Evolutionary conservation across 2,888 invertebrate species (phyloP).

Genomic region (Caenorhabditis imperialis): DNA sequence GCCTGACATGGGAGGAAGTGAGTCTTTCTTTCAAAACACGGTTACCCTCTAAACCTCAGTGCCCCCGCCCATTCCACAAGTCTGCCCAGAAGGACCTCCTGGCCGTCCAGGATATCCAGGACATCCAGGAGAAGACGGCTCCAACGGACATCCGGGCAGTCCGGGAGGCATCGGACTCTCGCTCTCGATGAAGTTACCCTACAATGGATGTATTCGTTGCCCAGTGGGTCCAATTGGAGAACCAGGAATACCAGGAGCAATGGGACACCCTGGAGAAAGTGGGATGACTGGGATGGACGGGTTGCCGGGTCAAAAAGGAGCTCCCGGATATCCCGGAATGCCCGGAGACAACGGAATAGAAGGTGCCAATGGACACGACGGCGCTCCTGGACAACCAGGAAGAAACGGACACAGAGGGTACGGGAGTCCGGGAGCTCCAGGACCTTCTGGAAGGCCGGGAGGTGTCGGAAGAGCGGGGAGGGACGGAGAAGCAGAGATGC

Average conservation of each 20-base stretch:
- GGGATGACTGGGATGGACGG: constrained; percentile 30
- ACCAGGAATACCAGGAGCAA: constrained; percentile 33
- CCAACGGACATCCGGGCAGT: constrained; percentile 32
- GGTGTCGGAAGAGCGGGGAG: constrained; percentile 22
- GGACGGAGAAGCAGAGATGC: constrained; percentile 31
- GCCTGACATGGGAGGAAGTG: constrained; percentile 38
- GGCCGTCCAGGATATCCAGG: constrained; percentile 43
- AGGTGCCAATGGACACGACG: constrained; percentile 27
- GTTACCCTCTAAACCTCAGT: constrained; percentile 8
- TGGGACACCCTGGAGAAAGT: constrained; percentile 28
- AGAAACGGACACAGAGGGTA: constrained; percentile 25
- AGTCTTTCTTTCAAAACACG: background rate
- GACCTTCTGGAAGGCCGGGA: constrained; percentile 35
- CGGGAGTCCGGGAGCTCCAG: constrained; percentile 26
- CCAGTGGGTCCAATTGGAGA: constrained; percentile 38
- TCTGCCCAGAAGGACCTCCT: constrained; percentile 40
- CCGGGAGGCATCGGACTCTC: constrained; percentile 37
- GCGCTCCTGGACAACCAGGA: constrained; percentile 39
- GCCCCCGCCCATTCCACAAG: constrained; percentile 1
- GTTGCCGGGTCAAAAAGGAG: constrained; percentile 24
- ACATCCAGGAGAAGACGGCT: constrained; percentile 44
- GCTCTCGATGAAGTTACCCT: constrained; percentile 38
- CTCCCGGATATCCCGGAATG: constrained; percentile 31
- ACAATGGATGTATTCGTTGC: constrained; percentile 51
- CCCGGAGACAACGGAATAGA: constrained; percentile 31